Base-by-base conservation (phyloP, 2,888 invertebrate genomes). In the Phanerotoma sp. region DNA sequence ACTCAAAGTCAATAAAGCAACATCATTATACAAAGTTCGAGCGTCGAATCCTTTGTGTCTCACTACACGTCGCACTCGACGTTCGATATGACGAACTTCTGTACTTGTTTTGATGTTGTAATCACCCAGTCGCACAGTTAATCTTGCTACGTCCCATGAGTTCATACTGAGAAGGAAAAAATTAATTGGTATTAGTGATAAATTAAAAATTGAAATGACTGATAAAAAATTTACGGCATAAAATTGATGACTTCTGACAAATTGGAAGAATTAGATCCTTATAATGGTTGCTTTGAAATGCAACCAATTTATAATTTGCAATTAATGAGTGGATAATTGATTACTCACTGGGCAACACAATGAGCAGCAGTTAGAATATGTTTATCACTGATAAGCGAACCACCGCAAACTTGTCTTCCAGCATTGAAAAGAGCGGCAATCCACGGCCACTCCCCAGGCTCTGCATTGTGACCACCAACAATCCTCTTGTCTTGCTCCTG, bases 341-440 rank as follows among this genome's bases (percentile, higher is more conserved):
- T 28, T 33, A 78, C 86, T 84, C 81, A 93, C 93, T 91, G 89
- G 25, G 91, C 91, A 21, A 93, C 90, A 74, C 93, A 93, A 78
- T 93, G 93, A 2, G 93, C 93, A 2, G 93, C 92, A 2, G 93
- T 88, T 11, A 93, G 79, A 45, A 93, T 86, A 70, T 93, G 92
- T 47, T 74, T 78, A 60, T 85, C 84, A 67, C 93, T 91, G 59
- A 93, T 88, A 40, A 93, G 80, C 0, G 92, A 91, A 9, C 93
- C 93, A 2, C 93, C 93, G 72, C 93, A 93, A 77, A 93, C 93
- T 74, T 93, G 92, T 28, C 91, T 83, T 13, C 90, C 91, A 5
- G 84, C 84, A 72, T 90, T 91, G 75, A 93, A 91, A 30, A 94
- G 79, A 2, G 88, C 92, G 1, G 87, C 91, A 25, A 89, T 86